Evolutionary conservation across 1,140 invertebrate species (phyloP), one percentile per base, ranked within the genome.

Genomic region (Thaumatotibia leucotreta): DNA sequence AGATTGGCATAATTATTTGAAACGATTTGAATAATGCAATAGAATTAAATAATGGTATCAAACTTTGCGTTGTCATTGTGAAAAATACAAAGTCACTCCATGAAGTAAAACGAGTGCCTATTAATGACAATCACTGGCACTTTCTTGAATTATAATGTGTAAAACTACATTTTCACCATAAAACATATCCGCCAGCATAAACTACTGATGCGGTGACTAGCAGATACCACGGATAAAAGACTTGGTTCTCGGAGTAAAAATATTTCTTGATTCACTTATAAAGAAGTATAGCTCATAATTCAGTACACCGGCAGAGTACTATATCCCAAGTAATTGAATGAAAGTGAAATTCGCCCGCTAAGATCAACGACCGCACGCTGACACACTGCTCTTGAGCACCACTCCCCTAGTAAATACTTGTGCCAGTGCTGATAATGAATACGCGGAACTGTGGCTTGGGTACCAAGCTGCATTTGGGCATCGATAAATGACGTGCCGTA

Each of bases 321-420:
- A 69, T 45, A 69, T 61, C 64, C 24, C 68, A 65, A 64, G 65
- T 66, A 67, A 71, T 76, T 69, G 79, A 85, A 89, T 85, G 86
- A 89, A 89, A 88, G 86, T 84, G 86, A 89, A 89, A 89, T 87
- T 79, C 79, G 80, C 83, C 64, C 76, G 70, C 14, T 24, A 63
- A 68, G 83, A 71, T 67, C 86, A 85, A 77, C 74, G 83, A 82
- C 80, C 84, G 71, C 67, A 63, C 67, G 29, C 73, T 86, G 83
- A 84, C 84, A 85, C 79, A 88, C 82, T 88, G 84, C 84, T 80
- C 85, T 83, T 79, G 83, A 77, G 52, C 24, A 74, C 71, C 78
- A 71, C 77, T 66, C 73, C 76, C 52, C 52, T 11, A 27, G 23
- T 58, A 58, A 58, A 58, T 58, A 58, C 52, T 58, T 58, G 52